Evolutionary conservation across 1,140 invertebrate genomes (phyloP).

Genomic region (Saccostrea echinata): DNA sequence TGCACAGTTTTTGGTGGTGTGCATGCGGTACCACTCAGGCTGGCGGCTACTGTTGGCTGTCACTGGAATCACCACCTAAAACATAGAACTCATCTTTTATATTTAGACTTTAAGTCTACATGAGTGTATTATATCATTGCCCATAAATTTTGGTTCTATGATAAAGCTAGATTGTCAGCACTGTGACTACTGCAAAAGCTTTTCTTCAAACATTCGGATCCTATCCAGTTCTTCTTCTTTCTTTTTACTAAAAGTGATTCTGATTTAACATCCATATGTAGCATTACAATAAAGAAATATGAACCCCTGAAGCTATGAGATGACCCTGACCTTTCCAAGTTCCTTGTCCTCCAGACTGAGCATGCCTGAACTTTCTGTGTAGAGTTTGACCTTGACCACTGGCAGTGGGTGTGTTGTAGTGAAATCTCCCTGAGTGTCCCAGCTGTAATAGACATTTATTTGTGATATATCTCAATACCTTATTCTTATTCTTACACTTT

Average conservation of each 20-base stretch:
- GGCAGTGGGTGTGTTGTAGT: slow-evolving; percentile 98
- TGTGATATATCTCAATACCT: too few relatives aligned
- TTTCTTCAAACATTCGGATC: too few relatives aligned
- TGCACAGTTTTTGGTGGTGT: slow-evolving; percentile 93
- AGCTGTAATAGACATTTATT: slow-evolving; percentile 66
- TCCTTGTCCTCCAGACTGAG: slow-evolving; percentile 99
- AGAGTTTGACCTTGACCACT: slow-evolving; percentile 96
- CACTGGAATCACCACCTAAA: slow-evolving; percentile 87
- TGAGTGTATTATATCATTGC: too few relatives aligned
- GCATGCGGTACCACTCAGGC: slow-evolving; percentile 99
- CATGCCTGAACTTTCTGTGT: slow-evolving; percentile 98
- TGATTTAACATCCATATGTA: too few relatives aligned
- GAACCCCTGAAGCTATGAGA: neutral
- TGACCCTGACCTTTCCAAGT: slow-evolving; percentile 90
- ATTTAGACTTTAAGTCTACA: neutral
- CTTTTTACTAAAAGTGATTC: too few relatives aligned
- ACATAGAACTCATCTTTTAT: neutral
- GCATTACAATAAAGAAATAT: too few relatives aligned
- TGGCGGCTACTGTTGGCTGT: slow-evolving; percentile 94
- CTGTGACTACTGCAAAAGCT: too few relatives aligned
- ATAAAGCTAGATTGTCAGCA: too few relatives aligned
- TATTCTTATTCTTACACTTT: too few relatives aligned
- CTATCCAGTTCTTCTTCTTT: too few relatives aligned
- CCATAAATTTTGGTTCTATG: too few relatives aligned
- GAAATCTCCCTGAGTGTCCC: slow-evolving; percentile 95